Percentiles rank a stretch among this genome's conserved stretches.
Conservation (phyloP, 2,888 invertebrate species). For the Ochropacha duplaris region DNA sequence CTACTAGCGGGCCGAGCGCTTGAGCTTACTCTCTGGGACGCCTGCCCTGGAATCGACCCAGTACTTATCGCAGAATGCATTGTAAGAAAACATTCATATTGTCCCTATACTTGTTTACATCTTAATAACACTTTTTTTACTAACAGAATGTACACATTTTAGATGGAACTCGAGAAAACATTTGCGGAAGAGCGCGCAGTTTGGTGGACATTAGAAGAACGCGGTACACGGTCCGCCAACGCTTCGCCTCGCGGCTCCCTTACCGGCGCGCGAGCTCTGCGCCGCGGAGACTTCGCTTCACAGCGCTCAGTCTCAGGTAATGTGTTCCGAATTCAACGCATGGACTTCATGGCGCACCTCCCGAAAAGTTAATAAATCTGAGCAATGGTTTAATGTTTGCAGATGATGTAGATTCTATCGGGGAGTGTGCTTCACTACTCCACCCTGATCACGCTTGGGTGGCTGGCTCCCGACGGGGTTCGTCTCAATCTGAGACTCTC, state of each 20-base stretch:
- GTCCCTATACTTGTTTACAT: not conserved
- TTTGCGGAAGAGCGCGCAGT: constrained; percentile 94
- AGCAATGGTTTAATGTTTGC: constrained; percentile 22
- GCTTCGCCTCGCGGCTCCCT: constrained; percentile 91
- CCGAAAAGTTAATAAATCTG: constrained; percentile 4
- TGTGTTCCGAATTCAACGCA: constrained; percentile 10
- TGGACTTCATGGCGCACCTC: not conserved
- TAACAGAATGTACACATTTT: constrained; percentile 3
- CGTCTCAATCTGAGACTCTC: constrained; percentile 94
- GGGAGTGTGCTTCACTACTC: constrained; percentile 88
- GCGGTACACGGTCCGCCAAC: constrained; percentile 89
- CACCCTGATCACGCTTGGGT: constrained; percentile 94
- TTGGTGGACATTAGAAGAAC: constrained; percentile 95
- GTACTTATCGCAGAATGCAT: constrained; percentile 91
- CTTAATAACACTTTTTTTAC: too few relatives aligned
- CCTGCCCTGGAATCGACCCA: constrained; percentile 91
- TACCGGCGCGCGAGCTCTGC: constrained; percentile 85
- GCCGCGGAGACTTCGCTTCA: constrained; percentile 88
- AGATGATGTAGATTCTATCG: constrained; percentile 89
- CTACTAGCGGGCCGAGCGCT: constrained; percentile 90
- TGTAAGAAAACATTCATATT: constrained; percentile 50
- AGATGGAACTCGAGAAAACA: constrained; percentile 90
- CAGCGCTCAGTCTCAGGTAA: constrained; percentile 88
- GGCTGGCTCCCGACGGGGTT: constrained; percentile 90
- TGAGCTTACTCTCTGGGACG: constrained; percentile 95